Conservation (phyloP, 2,797 vertebrate genomes). For the Gadopsis bispinosus region DNA sequence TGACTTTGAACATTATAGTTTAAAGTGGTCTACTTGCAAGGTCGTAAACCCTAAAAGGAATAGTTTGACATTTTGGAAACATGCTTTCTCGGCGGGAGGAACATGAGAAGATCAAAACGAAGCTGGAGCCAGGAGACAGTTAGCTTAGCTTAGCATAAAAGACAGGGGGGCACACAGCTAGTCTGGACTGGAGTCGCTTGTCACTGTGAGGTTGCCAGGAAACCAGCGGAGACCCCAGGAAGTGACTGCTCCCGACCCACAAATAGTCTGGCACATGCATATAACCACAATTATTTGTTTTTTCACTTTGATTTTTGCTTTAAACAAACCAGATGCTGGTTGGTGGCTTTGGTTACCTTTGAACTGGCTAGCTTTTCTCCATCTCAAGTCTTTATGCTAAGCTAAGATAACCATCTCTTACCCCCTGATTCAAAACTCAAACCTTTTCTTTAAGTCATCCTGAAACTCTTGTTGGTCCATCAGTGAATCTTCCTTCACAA, state of each 20-base stretch:
- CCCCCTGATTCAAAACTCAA: too few relatives aligned
- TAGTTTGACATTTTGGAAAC: background rate
- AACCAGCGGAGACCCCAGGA: background rate
- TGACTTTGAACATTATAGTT: background rate
- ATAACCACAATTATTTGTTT: background rate
- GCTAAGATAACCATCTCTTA: too few relatives aligned
- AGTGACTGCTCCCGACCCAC: background rate
- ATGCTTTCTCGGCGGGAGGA: background rate
- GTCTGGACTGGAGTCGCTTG: background rate
- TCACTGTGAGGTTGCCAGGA: background rate
- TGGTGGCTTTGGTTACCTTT: background rate
- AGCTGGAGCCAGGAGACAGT: background rate
- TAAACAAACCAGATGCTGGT: background rate
- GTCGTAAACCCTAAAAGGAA: background rate
- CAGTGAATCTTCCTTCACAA: background rate
- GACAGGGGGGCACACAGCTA: background rate
- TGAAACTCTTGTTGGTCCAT: accelerated
- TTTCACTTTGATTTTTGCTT: background rate
- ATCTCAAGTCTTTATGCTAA: too few relatives aligned
- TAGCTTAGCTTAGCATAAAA: background rate
- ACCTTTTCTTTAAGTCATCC: background rate
- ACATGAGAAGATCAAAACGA: background rate
- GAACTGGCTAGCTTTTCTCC: too few relatives aligned
- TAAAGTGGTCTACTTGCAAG: too few relatives aligned
- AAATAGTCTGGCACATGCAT: background rate